Evolutionary conservation across 2,888 invertebrate genomes (phyloP).

Genomic region (Sussaba pulchella): DNA sequence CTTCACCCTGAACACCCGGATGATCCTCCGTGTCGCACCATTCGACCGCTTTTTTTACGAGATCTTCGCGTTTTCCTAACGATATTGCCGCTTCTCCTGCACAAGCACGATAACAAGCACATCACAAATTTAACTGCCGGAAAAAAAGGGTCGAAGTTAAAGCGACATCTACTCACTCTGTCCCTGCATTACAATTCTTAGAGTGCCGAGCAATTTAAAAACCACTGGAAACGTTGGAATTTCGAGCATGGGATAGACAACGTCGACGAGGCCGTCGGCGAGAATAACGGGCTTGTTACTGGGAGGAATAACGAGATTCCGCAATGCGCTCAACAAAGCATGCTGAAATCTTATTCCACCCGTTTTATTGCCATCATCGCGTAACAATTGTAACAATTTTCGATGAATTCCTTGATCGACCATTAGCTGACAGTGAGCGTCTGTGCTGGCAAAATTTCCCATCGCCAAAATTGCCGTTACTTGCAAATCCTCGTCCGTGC

Average conservation of each 20-base stretch:
- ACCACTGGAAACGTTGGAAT: constrained; percentile 92
- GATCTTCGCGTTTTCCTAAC: constrained; percentile 87
- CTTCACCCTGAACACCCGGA: constrained; percentile 94
- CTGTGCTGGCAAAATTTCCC: constrained; percentile 95
- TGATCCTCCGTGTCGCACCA: constrained; percentile 93
- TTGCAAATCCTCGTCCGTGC: constrained; percentile 90
- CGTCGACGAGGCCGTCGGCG: constrained; percentile 90
- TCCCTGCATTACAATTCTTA: constrained; percentile 94
- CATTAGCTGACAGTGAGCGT: constrained; percentile 93
- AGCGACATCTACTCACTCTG: constrained; percentile 89
- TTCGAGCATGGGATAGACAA: constrained; percentile 89
- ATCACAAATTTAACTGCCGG: constrained; percentile 18
- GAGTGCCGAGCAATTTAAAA: constrained; percentile 93
- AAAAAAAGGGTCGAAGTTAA: constrained; percentile 43
- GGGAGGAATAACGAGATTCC: constrained; percentile 91
- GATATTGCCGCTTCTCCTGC: constrained; percentile 90
- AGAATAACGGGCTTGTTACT: constrained; percentile 91
- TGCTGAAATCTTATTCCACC: constrained; percentile 87
- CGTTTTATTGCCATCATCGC: constrained; percentile 73
- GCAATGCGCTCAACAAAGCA: constrained; percentile 91
- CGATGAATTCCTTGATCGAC: constrained; percentile 91
- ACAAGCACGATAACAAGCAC: constrained; percentile 49
- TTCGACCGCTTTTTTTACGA: constrained; percentile 89
- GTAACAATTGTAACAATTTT: constrained; percentile 85
- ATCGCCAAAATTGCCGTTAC: constrained; percentile 94